Conservation (phyloP, 2,113 vertebrate species). For the Xiphophorus hellerii region DNA sequence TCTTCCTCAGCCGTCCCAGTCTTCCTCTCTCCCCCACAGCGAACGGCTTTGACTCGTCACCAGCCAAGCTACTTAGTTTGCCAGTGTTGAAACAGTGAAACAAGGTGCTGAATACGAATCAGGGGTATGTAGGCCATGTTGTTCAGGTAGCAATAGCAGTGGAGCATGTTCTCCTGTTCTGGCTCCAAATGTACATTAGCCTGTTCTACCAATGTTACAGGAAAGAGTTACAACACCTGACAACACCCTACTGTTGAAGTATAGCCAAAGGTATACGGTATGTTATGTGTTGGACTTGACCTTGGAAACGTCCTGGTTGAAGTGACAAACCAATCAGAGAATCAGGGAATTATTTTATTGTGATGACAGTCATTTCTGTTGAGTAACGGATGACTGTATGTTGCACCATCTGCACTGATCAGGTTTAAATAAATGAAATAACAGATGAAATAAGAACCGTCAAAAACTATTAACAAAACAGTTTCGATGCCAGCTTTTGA, state of each 20-base stretch:
- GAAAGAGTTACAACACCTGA: not conserved
- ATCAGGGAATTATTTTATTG: conserved; percentile 28
- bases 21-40: no score
- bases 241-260: not conserved
- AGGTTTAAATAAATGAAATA: no score
- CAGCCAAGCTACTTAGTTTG: conserved; percentile 8
- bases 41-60: not conserved
- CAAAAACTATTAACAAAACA: not conserved
- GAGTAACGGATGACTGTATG: not conserved
- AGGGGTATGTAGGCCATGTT: conserved; percentile 54
- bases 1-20: no score
- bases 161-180: conserved; percentile 24
- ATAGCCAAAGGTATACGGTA: conserved; percentile 1
- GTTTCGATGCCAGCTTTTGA: conserved; percentile 48
- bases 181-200: conserved; percentile 34
- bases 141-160: conserved; percentile 54
- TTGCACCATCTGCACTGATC: not conserved
- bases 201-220: conserved; percentile 3
- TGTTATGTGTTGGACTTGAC: conserved; percentile 27
- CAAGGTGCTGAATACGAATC: conserved; percentile 35
- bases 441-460: not conserved
- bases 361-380: not conserved
- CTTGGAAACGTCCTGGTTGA: conserved; percentile 39
- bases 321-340: conserved; percentile 22
- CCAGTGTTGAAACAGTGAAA: conserved; percentile 39